Conservation (phyloP, 2,113 vertebrate species). For the Lampris incognitus region DNA sequence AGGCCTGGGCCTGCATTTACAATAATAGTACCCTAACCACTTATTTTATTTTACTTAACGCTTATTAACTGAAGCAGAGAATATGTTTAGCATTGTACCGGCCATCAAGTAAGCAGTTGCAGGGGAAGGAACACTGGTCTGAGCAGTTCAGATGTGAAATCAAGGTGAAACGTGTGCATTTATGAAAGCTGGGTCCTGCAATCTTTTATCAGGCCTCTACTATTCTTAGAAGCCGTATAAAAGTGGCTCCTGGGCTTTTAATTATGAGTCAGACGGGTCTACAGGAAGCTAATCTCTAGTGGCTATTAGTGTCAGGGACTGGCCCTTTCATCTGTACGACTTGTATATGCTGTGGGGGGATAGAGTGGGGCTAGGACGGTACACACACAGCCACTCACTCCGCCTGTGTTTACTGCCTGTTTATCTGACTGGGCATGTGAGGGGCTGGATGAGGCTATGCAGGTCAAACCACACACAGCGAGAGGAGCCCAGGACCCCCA, state of each 20-base stretch:
- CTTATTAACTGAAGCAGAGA: neutral
- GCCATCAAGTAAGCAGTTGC: neutral
- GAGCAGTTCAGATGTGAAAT: conserved; percentile 15
- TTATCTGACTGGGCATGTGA: conserved; percentile 81
- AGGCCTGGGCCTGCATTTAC: neutral
- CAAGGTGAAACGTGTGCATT: neutral
- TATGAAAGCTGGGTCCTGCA: neutral
- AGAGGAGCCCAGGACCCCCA: conserved; percentile 71
- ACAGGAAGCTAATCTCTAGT: conserved; percentile 70
- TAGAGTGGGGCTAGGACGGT: conserved; percentile 65
- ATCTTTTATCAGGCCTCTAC: conserved; percentile 15
- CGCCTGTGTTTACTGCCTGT: conserved; percentile 79
- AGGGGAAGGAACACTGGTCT: neutral
- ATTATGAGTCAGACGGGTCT: conserved; percentile 57
- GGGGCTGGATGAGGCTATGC: conserved; percentile 56
- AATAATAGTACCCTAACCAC: neutral
- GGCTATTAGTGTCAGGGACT: conserved; percentile 68
- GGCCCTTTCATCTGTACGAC: conserved; percentile 76
- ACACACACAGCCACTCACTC: neutral
- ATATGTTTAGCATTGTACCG: neutral
- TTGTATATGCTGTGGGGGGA: conserved; percentile 75
- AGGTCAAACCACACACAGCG: conserved; percentile 83
- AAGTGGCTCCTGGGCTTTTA: conserved; percentile 64
- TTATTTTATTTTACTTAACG: neutral
- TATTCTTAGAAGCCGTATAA: conserved; percentile 51